These are phyloP conservation scores for Neuroscelio doddi DNA, from an alignment of 2,888 invertebrate genomes.

Conservation along the genomic window DNA sequence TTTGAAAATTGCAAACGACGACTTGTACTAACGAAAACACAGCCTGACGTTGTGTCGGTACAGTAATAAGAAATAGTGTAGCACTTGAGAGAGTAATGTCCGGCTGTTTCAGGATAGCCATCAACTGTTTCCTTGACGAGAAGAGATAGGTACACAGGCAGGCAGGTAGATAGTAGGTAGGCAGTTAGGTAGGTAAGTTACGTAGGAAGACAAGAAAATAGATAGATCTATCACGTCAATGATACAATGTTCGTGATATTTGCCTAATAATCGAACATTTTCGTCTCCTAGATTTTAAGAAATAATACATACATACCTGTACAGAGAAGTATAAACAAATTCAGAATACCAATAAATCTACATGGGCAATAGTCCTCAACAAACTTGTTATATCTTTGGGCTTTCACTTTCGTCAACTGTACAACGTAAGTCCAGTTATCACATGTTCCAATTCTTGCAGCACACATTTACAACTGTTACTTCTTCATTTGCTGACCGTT, in stretches of 20 bases:
- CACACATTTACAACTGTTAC: conserved; percentile 11
- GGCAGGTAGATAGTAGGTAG: too few relatives aligned
- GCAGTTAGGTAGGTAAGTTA: too few relatives aligned
- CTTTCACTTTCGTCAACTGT: conserved; percentile 34
- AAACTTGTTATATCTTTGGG: conserved; percentile 7
- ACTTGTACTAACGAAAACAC: too few relatives aligned
- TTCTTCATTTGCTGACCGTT: conserved; percentile 15
- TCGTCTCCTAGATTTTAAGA: too few relatives aligned
- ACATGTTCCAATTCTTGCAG: conserved; percentile 33
- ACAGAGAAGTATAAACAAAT: conserved; percentile 4
- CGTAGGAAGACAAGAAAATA: too few relatives aligned
- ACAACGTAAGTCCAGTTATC: conserved; percentile 16
- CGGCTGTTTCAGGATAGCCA: conserved; percentile 1
- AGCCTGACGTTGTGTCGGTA: too few relatives aligned
- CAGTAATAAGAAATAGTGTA: neutral
- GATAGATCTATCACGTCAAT: neutral
- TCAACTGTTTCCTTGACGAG: conserved; percentile 3
- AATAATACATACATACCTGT: conserved; percentile 2
- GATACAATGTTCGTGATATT: too few relatives aligned
- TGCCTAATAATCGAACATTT: too few relatives aligned
- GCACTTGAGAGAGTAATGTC: neutral
- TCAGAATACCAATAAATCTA: conserved; percentile 11
- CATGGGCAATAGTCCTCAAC: conserved; percentile 22
- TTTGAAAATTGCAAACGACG: too few relatives aligned
- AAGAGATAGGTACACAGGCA: neutral